phyloP scores from a whole-genome alignment of 2,113 vertebrate genomes.

The Romanogobio albipinnatus region DNA sequence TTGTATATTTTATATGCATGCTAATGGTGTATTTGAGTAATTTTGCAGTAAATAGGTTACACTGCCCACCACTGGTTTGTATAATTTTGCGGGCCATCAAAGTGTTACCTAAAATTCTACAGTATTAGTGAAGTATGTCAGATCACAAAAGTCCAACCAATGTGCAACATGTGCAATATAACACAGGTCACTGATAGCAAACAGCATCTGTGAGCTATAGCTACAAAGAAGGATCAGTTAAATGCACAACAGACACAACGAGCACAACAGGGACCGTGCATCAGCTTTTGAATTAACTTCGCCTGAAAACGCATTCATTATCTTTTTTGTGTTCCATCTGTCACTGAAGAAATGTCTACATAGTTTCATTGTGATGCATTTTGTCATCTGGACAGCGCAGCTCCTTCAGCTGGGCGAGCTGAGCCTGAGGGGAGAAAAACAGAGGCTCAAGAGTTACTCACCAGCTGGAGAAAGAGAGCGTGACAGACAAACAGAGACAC shows the following conservation, averaged over 20 bases:
- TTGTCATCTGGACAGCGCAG: conserved; percentile 10
- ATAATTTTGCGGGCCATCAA: no score
- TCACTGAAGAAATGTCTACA: not conserved
- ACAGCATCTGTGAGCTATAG: not conserved
- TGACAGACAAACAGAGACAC: not conserved
- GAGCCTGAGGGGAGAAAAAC: conserved; percentile 15
- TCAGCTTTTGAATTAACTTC: not conserved
- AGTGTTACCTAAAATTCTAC: not conserved
- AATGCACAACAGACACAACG: not conserved
- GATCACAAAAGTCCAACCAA: not conserved
- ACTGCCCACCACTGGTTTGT: no score
- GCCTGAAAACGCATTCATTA: conserved; percentile 29
- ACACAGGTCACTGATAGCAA: not conserved
- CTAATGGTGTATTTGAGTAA: no score
- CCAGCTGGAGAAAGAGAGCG: conserved; percentile 2
- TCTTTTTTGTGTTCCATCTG: conserved; percentile 1
- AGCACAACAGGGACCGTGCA: not conserved
- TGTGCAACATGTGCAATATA: not conserved
- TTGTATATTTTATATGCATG: no score
- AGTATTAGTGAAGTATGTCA: not conserved
- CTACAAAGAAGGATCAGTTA: not conserved
- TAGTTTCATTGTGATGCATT: conserved; percentile 16
- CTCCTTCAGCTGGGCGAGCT: not conserved
- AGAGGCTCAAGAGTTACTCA: not conserved
- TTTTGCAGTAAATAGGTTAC: no score